Evolutionary conservation across 2,797 vertebrate genomes (phyloP), one percentile per base, ranked within the genome.

Genomic region (Labeo calbasu): DNA sequence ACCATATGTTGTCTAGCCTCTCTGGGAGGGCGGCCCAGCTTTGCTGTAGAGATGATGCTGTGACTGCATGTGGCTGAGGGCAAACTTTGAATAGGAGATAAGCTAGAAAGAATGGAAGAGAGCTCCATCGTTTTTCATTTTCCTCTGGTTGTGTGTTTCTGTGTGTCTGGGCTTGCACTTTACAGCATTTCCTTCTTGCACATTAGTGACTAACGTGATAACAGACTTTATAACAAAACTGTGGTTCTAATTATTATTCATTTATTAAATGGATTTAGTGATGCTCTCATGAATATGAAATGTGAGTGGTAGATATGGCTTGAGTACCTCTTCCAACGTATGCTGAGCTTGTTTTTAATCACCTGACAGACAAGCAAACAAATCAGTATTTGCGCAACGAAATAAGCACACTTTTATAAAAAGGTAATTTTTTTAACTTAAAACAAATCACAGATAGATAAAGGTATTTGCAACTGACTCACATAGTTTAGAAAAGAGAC

Each of bases 1-100:
- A 88, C 94, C 94, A 96, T 95, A 95, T 95, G 95, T 89, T 94
- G 94, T 95, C 95, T 95, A 91, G 92, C 88, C 92, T 94, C 89
- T 85, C 88, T 91, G 90, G 83, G 88, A 91, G 86, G 70, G 88
- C 77, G 82, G 86, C 85, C 86, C 50, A 81, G 87, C 73, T 72
- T 53, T 85, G 59, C 88, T 89, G 83, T 46, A 82, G 86, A 69
- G 88, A 71, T 55, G 81, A 66, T 86, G 79, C 89, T 88, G 87
- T 88, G 80, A 88, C 77, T 84, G 75, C 53, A 55, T 73, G 43
- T 70, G 79, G 77, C 15, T 66, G 23, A 80, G 77, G 77, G 48
- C 65, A 85, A 66, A 80, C 65, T 70, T 57, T 82, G 50, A 69
- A 63, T 69, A 63, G 51, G 46, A 69, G 70, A 66, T 21, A 77